These are phyloP conservation scores for Synanthedon formicaeformis DNA, from an alignment of 2,888 invertebrate species.

Conservation along the genomic window DNA sequence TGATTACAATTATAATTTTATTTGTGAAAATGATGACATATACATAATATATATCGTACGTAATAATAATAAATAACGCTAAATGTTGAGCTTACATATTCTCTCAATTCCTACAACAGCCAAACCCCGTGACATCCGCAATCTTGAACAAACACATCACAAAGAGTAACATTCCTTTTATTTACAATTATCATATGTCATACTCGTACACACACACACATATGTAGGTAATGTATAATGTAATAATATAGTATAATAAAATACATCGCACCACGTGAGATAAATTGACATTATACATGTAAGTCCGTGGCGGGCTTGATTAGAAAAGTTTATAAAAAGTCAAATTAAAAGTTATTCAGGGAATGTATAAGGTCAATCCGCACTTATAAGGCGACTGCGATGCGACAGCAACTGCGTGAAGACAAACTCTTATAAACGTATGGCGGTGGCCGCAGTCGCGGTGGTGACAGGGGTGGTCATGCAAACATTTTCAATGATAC, in stretches of 20 bases:
- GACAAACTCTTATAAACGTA: too few relatives aligned
- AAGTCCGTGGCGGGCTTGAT: too few relatives aligned
- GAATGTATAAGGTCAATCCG: too few relatives aligned
- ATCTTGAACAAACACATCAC: slow-evolving; percentile 23
- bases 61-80: background rate
- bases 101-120: slow-evolving; percentile 65
- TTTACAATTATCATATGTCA: slow-evolving; percentile 17
- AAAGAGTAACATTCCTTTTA: slow-evolving; percentile 27
- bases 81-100: slow-evolving; percentile 58
- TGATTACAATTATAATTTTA: slow-evolving; percentile 51
- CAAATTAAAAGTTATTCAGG: too few relatives aligned
- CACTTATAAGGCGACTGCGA: too few relatives aligned
- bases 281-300: slow-evolving; percentile 8
- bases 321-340: too few relatives aligned
- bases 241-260: slow-evolving; percentile 4
- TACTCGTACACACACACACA: background rate
- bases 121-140: slow-evolving; percentile 37
- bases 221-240: background rate
- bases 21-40: slow-evolving; percentile 58
- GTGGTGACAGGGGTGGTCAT: too few relatives aligned
- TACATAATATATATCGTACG: slow-evolving; percentile 15
- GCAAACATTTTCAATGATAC: too few relatives aligned
- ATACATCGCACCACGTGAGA: slow-evolving; percentile 13
- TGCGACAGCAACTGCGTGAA: too few relatives aligned
- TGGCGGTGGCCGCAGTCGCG: too few relatives aligned